Evolutionary conservation across 2,888 invertebrate species (phyloP), one percentile per base, ranked within the genome.

Genomic region (Muschampia plurimacula): DNA sequence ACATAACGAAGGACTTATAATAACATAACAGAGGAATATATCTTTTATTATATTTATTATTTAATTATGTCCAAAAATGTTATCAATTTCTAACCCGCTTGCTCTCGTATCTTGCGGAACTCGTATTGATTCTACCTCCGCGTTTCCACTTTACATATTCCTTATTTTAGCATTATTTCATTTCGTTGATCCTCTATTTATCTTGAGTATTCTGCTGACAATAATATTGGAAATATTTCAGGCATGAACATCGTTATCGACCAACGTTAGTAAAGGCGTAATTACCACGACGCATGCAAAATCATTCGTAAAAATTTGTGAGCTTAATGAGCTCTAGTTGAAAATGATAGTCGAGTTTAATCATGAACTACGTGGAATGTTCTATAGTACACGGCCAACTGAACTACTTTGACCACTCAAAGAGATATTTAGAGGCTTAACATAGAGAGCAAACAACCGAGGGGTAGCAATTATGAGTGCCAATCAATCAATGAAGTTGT

Each of bases 131-230:
- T 90, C 84, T 83, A 81, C 85, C 85, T 84, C 86, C 83, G 84
- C 86, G 83, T 86, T 83, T 84, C 87, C 87, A 89, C 89, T 92
- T 91, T 92, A 87, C 92, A 93, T 92, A 93, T 91, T 89, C 91
- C 91, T 92, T 91, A 89, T 89, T 90, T 74, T 88, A 88, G 91
- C 92, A 89, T 92, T 91, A 92, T 92, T 91, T 92, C 89, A 91
- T 91, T 87, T 86, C 81, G 83, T 83, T 80, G 80, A 81, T 82
- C 84, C 84, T 83, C 84, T 90, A 89, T 91, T 90, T 91, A 86
- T 89, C 89, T 90, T 74, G 39, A 55, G 77, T 79, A 79, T 85
- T 86, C 81, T 80, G 87, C 86, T 87, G 87, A 87, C 84, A 85
- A 84, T 85, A 85, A 86, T 87, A 84, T 83, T 80, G 80, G 74